A percentile compares a stretch with the other conserved stretches of the same genome.
phyloP scores from a whole-genome alignment of 2,113 vertebrate species.

The Microcebus tavaratra region DNA sequence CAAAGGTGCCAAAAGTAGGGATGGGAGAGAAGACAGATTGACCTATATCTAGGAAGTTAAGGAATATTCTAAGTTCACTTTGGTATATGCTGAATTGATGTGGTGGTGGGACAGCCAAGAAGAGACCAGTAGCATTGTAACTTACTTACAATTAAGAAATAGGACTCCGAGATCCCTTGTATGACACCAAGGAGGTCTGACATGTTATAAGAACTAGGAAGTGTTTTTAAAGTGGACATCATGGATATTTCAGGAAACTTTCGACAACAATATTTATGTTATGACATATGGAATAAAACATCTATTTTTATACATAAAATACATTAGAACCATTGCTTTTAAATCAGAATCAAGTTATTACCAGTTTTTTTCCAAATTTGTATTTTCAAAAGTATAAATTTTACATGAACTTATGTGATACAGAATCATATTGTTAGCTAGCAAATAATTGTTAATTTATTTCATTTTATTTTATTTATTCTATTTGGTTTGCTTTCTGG shows the following conservation, averaged over 20 bases:
- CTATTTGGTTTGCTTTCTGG: conserved; percentile 34
- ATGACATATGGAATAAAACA: not conserved
- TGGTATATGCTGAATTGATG: not conserved
- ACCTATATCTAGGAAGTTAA: not conserved
- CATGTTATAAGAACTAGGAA: not conserved
- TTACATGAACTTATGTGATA: not conserved
- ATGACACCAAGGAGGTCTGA: not conserved
- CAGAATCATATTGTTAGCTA: not conserved
- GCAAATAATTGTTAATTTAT: not conserved
- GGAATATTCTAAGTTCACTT: not conserved
- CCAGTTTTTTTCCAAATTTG: not conserved
- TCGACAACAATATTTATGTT: not conserved
- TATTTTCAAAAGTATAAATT: conserved; percentile 18
- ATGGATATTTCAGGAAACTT: not conserved
- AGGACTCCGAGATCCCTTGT: not conserved
- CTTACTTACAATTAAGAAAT: not conserved
- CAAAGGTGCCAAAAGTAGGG: not conserved
- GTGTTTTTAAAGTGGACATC: not conserved
- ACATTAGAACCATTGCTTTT: not conserved
- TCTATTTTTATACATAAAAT: not conserved
- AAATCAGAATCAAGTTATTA: conserved; percentile 27
- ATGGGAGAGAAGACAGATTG: not conserved
- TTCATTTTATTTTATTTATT: not conserved
- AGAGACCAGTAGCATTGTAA: not conserved
- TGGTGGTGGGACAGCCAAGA: not conserved